These are phyloP conservation scores for Periplaneta americana DNA, from an alignment of 1,140 invertebrate species.

Conservation along the genomic window DNA sequence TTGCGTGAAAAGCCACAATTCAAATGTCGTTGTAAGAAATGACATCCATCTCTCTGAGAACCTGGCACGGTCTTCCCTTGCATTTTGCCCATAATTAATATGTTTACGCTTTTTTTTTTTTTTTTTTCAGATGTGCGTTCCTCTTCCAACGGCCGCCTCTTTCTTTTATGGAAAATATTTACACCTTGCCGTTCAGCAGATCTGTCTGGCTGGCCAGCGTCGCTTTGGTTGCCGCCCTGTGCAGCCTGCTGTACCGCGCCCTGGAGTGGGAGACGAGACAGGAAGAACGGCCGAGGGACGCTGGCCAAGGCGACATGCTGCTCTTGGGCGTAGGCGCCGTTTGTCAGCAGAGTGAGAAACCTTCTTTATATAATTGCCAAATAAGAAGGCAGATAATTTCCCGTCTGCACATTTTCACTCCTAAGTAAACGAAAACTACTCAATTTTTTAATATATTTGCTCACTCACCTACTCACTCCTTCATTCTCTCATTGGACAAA, in stretches of 20 bases:
- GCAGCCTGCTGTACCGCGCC: slow-evolving; percentile 30
- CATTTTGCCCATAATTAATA: no score
- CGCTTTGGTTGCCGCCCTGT: slow-evolving; percentile 41
- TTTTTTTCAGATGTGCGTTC: slow-evolving; percentile 33
- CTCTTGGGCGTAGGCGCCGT: slow-evolving; percentile 36
- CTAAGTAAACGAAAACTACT: background rate
- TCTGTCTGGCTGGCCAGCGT: slow-evolving; percentile 48
- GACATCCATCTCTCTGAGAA: no score
- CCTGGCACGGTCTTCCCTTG: no score
- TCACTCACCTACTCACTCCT: no score
- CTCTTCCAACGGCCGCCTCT: slow-evolving; percentile 28
- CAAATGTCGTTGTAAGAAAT: no score
- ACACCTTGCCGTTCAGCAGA: slow-evolving; percentile 50
- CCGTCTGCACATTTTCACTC: background rate
- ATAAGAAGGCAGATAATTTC: background rate
- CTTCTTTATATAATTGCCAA: background rate
- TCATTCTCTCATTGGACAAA: background rate
- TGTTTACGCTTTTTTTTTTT: no score
- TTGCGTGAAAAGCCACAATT: no score
- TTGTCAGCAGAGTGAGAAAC: slow-evolving; percentile 52
- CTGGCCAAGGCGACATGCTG: slow-evolving; percentile 6
- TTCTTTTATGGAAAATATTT: slow-evolving; percentile 46
- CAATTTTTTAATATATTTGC: no score
- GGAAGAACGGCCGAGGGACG: background rate
- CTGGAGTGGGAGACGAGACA: background rate